Evolutionary conservation across 2,888 invertebrate species (phyloP).

Genomic region (Agrotis ipsilon): DNA sequence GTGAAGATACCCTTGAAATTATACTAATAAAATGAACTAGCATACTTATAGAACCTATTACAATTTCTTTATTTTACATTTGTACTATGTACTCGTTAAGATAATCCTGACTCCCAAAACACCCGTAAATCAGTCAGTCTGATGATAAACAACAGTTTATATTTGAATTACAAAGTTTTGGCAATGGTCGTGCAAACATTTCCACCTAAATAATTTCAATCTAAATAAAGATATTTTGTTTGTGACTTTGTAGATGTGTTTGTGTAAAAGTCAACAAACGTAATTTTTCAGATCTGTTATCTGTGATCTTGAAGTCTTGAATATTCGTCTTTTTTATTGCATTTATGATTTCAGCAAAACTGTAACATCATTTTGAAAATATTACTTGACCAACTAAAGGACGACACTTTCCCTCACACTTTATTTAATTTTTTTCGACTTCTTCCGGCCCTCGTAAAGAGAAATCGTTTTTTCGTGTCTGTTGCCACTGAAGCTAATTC

Average conservation of each 20-base stretch:
- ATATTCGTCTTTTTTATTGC: too few species aligned
- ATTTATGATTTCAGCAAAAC: too few species aligned
- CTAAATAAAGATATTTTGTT: conserved; percentile 1
- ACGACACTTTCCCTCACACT: too few species aligned
- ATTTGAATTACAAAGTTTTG: conserved; percentile 36
- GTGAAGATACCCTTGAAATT: neutral
- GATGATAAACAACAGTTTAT: conserved; percentile 22
- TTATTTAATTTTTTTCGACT: too few species aligned
- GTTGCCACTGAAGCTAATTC: too few species aligned
- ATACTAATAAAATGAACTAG: neutral
- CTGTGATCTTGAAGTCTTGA: too few species aligned
- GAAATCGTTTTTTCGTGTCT: too few species aligned
- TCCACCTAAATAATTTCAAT: conserved; percentile 8
- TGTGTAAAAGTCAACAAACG: neutral
- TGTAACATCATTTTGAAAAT: too few species aligned
- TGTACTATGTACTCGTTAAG: neutral
- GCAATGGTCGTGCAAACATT: conserved; percentile 35
- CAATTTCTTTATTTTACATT: conserved; percentile 14
- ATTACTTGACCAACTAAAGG: too few species aligned
- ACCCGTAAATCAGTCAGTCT: conserved; percentile 25
- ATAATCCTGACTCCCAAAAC: neutral
- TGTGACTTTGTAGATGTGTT: neutral
- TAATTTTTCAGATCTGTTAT: neutral
- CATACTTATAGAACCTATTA: neutral
- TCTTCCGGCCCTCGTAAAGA: too few species aligned